Evolutionary conservation across 2,888 invertebrate genomes (phyloP), one percentile per base, ranked within the genome.

Genomic region (Ferrisia virgata): DNA sequence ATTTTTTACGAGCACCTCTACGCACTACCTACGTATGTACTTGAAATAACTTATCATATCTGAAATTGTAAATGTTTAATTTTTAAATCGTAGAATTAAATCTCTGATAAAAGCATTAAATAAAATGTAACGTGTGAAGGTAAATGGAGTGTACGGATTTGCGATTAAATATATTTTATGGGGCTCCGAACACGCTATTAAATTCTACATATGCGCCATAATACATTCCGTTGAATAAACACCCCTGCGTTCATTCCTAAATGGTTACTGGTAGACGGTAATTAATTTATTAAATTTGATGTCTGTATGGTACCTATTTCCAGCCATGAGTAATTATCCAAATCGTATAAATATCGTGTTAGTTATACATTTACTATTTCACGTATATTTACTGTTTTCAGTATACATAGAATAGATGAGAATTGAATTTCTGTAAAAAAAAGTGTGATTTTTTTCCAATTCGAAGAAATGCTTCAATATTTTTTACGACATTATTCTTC

Each of bases 111-210:
- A 76, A 36, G 72, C 72, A 5, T 36, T n/a, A 18, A 76, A 76
- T 76, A 18, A 76, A 18, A 76, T 76, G 3, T 36, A 36, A 36
- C 11, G 33, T 36, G 36, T 76, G 36, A 36, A 76, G 13, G 72
- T 76, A 76, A 76, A 76, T 76, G 72, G 72, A 76, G 72, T 36
- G 72, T 36, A 76, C 36, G 72, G 8, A 18, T 76, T 76, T 22
- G 72, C 72, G 72, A 76, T 76, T 76, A 33, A 76, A 36, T 36
- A 76, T 18, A 36, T 76, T 76, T 76, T 76, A 76, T 36, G 72
- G 15, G 72, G 72, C 72, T 76, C 72, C 72, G 72, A 76, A 36
- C 36, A 36, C 36, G 36, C 72, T 33, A 76, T 76, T 76, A 76
- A 76, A 9, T 18, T 76, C 28, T 76, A 36, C 72, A 76, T 76